Base-by-base conservation (phyloP, 2,797 vertebrate genomes). In the Geotrypetes seraphini region DNA sequence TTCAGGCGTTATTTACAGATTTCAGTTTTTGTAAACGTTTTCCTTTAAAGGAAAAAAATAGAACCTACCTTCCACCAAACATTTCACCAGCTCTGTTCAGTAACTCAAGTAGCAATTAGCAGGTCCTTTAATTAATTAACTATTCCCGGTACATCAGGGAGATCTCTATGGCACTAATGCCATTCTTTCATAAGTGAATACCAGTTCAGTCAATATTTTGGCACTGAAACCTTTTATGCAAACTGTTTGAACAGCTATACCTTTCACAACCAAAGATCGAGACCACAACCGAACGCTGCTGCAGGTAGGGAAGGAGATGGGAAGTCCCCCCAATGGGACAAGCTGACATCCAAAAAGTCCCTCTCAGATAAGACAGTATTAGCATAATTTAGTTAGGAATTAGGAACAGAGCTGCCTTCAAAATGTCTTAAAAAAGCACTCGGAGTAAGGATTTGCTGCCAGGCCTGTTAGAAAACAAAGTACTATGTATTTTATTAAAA, bases 101-200 rank as follows among this genome's bases (percentile, higher is more conserved):
- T 68, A 74, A 69, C 60, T 69, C 66, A 60, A 74, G 67, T 50
- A 72, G 69, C 75, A 79, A 78, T 79, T 79, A 81, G 47, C 70
- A 73, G 70, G 62, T 71, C 69, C 60, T 76, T 78, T 69, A 73
- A 75, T 75, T 77, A 82, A 74, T 69, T 68, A 79, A 76, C 64
- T 65, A 67, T 55, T 71, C 50, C 70, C 48, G 58, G 53, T 63
- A 63, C 60, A 52, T 69, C 53, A 69, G 55, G 62, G 66, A 71
- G 57, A 72, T 75, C 63, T 67, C 65, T 64, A 51, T 53, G 55
- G 61, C 57, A 66, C 63, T 66, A 71, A 70, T 48, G 56, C 76
- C 62, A 60, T 73, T 39, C 69, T 43, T n/a, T 48, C 55, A 46
- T 57, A 75, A 69, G 56, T 68, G 66, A 73, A 55, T 44, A 69